Evolutionary conservation across 2,797 vertebrate genomes (phyloP).

Genomic region (Coreius guichenoti): DNA sequence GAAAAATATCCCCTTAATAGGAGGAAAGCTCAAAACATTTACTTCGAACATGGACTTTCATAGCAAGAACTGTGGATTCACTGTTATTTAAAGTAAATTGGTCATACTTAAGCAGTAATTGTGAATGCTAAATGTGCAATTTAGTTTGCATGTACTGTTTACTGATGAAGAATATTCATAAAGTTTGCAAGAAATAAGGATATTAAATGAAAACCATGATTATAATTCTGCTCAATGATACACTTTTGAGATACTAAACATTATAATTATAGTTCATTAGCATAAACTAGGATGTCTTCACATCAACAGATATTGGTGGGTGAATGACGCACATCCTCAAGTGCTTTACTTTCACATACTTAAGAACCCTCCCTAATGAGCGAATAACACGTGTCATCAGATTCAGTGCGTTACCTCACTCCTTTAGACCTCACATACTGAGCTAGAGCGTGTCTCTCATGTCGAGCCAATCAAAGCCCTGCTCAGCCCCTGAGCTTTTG

Average conservation of each 20-base stretch:
- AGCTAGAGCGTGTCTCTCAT: neutral
- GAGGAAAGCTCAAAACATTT: neutral
- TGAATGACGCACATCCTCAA: neutral
- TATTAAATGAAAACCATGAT: neutral
- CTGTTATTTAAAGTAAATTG: neutral
- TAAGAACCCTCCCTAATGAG: neutral
- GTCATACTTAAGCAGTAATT: neutral
- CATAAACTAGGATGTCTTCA: neutral
- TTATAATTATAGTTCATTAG: neutral
- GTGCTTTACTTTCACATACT: neutral
- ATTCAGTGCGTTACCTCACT: neutral
- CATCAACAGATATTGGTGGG: slow-evolving; percentile 16
- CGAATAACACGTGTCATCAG: neutral
- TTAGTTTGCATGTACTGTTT: neutral
- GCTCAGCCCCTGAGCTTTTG: neutral
- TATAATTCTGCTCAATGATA: neutral
- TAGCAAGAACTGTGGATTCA: neutral
- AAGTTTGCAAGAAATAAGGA: neutral
- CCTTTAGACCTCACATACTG: neutral
- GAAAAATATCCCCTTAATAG: neutral
- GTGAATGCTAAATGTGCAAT: neutral
- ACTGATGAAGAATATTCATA: neutral
- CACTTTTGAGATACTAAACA: neutral
- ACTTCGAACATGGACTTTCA: neutral
- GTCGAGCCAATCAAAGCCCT: neutral